Conservation (phyloP, 1,140 invertebrate genomes). For the Eriocheir sinensis region DNA sequence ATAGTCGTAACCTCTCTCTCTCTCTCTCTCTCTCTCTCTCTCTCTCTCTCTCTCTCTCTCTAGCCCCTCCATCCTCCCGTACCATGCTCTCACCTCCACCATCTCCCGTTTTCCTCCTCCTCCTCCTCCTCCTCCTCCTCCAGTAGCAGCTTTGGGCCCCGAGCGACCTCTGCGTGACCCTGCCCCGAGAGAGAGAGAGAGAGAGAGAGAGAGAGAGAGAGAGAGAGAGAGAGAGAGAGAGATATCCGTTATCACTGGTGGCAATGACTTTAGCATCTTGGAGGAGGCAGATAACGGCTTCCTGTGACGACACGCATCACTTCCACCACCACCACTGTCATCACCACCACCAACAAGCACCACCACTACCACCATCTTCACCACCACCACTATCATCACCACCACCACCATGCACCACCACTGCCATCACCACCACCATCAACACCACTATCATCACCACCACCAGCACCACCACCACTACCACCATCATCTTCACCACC, state of each 20-base stretch:
- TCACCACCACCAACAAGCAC: not conserved
- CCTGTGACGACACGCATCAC: no score
- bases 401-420: not conserved
- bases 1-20: no score
- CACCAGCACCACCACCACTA: not conserved
- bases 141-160: not conserved
- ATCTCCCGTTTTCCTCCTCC: no score
- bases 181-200: not conserved
- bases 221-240: constrained; percentile 3
- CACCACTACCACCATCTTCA: not conserved
- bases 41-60: no score
- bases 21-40: no score
- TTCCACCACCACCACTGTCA: no score
- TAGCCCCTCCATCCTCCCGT: no score
- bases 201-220: constrained; percentile 22
- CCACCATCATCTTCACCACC: not conserved
- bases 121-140: not conserved
- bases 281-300: not conserved
- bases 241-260: constrained; percentile 9
- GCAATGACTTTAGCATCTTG: constrained; percentile 12
- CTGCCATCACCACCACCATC: not conserved
- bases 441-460: not conserved
- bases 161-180: not conserved
- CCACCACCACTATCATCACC: not conserved
- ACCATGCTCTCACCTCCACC: no score